Base-by-base conservation (phyloP, 2,888 invertebrate species). In the Xylota sylvarum region DNA sequence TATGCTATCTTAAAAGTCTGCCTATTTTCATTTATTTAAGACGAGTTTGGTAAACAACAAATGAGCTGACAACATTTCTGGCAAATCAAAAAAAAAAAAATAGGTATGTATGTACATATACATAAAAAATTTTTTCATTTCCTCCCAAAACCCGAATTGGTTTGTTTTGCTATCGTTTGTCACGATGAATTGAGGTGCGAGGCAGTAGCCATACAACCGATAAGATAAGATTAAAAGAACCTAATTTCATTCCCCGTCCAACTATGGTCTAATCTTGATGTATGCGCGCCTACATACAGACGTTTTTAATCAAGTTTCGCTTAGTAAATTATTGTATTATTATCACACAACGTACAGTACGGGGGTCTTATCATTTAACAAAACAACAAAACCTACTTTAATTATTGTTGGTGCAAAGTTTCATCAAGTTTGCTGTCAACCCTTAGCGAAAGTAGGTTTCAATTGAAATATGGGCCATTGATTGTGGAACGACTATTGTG, bases 171-270 rank as follows among this genome's bases (percentile, higher is more conserved):
- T 50, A 69, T 50, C 58, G 32, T 69, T 81, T 32, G 40, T 64
- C 40, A 40, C 30, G 73, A 40, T 35, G 58, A 60, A 76, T 32
- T 40, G 48, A 70, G 60, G 40, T 65, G 35, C 60, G 43, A 46
- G 37, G 52, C 77, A 78, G 60, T 72, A 72, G 65, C 52, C 52
- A 67, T 65, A 35, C 60, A 70, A 60, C 35, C 23, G 76, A 84
- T 83, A 84, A 79, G 83, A 83, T 83, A 83, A 83, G 82, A 84
- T 84, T 84, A 79, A 67, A 84, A 62, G 67, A 79, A 73, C 73
- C 69, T 62, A 60, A 84, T 84, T 84, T 74, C 67, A 48, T 62
- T 73, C 67, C 55, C 67, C 78, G 48, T 84, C 65, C 62, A 69
- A 79, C 77, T 65, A 64, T 35, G 37, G 58, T 79, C 50, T 84